phyloP scores from a whole-genome alignment of 2,797 vertebrate genomes.

The Protonibea diacanthus region DNA sequence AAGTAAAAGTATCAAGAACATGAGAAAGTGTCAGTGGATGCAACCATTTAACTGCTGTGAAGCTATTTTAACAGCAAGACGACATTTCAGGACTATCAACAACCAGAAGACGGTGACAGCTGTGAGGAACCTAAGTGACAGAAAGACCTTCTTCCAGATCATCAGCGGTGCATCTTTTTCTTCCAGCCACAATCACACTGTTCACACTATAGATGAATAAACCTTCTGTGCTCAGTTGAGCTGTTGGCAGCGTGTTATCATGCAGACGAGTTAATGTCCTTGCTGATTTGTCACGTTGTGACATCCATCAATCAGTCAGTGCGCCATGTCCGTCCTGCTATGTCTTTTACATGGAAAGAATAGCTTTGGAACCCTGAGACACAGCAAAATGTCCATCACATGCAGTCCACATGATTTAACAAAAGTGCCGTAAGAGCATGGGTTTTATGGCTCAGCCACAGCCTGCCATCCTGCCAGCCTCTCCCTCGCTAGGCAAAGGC shows the following conservation, averaged over 20 bases:
- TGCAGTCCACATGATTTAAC: conserved; percentile 52
- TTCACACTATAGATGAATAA: conserved; percentile 25
- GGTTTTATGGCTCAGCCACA: conserved; percentile 59
- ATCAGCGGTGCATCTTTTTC: not conserved
- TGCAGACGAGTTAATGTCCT: conserved; percentile 5
- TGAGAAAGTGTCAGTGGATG: not conserved
- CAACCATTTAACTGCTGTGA: not conserved
- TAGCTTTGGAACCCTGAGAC: conserved; percentile 30
- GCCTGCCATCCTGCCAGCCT: conserved; percentile 61
- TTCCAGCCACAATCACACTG: conserved; percentile 11
- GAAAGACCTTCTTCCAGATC: conserved; percentile 22
- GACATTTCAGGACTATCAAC: conserved; percentile 7
- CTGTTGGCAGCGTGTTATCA: conserved; percentile 37
- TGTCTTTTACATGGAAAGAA: conserved; percentile 36
- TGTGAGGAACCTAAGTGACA: conserved; percentile 6
- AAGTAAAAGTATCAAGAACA: conserved; percentile 20
- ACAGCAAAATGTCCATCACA: conserved; percentile 39
- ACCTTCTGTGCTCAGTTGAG: conserved; percentile 1
- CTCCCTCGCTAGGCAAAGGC: conserved; percentile 53
- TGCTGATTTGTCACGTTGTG: conserved; percentile 13
- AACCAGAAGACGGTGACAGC: not conserved
- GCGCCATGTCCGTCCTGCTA: conserved; percentile 6
- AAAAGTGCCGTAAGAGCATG: conserved; percentile 60
- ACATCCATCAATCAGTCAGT: conserved; percentile 17
- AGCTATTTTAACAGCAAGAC: not conserved